phyloP scores from a whole-genome alignment of 2,888 invertebrate genomes.

The Melanostoma scalare region DNA sequence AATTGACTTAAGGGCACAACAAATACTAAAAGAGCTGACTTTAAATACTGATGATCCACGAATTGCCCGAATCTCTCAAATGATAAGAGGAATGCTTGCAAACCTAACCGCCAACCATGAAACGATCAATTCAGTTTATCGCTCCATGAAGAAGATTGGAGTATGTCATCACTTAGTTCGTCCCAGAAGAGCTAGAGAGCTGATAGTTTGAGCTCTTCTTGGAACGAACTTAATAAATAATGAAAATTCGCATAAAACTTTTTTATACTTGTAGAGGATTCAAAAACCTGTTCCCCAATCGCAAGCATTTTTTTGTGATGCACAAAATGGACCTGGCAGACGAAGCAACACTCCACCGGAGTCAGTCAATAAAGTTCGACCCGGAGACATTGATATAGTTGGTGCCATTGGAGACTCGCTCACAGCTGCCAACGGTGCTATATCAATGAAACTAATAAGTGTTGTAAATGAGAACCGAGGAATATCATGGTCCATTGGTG shows the following conservation, averaged over 20 bases:
- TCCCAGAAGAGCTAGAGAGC: not conserved
- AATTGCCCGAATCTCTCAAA: not conserved
- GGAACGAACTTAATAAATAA: too few relatives aligned
- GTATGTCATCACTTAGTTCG: not conserved
- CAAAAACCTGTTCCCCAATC: conserved; percentile 75
- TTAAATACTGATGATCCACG: not conserved
- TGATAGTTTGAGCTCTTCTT: too few relatives aligned
- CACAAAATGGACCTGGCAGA: conserved; percentile 75
- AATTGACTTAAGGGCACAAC: not conserved
- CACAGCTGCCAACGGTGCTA: conserved; percentile 84
- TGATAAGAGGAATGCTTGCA: not conserved
- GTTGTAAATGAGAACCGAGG: conserved; percentile 83
- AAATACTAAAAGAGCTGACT: not conserved
- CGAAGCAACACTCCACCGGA: conserved; percentile 81
- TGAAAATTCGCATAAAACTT: not conserved
- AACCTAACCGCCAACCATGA: conserved; percentile 2
- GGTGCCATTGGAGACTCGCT: conserved; percentile 85
- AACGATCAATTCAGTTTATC: conserved; percentile 15
- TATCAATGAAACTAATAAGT: conserved; percentile 82
- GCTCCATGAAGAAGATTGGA: conserved; percentile 1
- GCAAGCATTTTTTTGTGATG: conserved; percentile 80
- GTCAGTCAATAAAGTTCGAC: conserved; percentile 83
- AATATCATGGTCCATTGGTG: conserved; percentile 83
- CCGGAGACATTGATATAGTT: conserved; percentile 85
- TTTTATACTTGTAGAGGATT: conserved; percentile 74